Percentiles rank a stretch among this genome's conserved stretches.
phyloP scores from a whole-genome alignment of 2,113 vertebrate genomes.

The Dolichotis patagonum region DNA sequence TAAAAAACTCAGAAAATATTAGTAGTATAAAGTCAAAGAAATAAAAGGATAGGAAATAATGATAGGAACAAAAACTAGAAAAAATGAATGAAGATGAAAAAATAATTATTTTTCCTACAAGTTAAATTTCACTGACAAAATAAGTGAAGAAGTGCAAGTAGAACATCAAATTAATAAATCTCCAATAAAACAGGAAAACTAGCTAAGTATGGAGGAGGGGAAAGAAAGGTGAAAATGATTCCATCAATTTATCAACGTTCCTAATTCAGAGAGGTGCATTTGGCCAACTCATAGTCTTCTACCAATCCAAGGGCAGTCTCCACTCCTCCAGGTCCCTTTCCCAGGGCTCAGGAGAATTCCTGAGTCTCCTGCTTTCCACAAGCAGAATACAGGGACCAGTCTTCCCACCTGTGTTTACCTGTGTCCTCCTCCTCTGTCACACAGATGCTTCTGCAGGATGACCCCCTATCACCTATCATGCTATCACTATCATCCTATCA shows the following conservation, averaged over 20 bases:
- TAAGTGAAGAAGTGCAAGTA: neutral
- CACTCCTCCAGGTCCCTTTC: neutral
- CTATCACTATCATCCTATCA: no score
- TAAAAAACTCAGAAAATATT: neutral
- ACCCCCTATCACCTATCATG: neutral
- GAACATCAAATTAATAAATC: neutral
- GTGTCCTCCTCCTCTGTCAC: neutral
- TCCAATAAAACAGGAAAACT: neutral
- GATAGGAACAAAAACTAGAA: neutral
- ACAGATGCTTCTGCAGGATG: no score
- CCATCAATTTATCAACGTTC: neutral
- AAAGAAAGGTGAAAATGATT: neutral
- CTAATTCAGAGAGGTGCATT: neutral
- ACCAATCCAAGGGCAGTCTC: neutral
- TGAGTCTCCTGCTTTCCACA: neutral
- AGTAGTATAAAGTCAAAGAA: neutral
- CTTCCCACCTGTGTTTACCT: rapidly evolving
- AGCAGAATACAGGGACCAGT: neutral
- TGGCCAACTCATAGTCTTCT: neutral
- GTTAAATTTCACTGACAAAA: constrained; percentile 6
- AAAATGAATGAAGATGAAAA: neutral
- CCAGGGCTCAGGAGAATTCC: no score
- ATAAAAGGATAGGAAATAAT: neutral
- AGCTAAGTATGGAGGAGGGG: neutral
- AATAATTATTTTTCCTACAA: neutral